phyloP scores from a whole-genome alignment of 1,140 invertebrate genomes.

The Drosophila orena region DNA sequence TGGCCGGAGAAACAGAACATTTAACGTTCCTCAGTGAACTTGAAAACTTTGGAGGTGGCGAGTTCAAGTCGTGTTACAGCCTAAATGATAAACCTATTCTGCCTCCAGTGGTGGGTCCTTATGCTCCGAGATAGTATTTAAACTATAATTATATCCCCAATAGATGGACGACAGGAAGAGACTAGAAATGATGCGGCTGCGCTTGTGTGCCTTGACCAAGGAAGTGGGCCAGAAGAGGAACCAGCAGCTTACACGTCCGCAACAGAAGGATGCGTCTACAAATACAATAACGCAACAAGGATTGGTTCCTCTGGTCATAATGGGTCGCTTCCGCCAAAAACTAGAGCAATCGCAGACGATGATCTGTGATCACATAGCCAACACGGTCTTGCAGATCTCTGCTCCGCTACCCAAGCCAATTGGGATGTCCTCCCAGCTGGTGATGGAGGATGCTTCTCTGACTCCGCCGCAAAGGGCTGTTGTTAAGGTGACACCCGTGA shows the following conservation, averaged over 20 bases:
- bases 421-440: background rate
- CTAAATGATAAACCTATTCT: conserved; percentile 42
- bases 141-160: background rate
- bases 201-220: conserved; percentile 23
- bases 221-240: conserved; percentile 4
- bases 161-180: conserved; percentile 52
- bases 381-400: conserved; percentile 13
- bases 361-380: conserved; percentile 53
- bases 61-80: conserved; percentile 30
- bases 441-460: conserved; percentile 4
- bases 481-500: background rate
- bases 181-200: conserved; percentile 46
- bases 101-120: conserved; percentile 47
- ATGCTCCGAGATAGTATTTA: background rate
- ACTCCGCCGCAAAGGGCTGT: conserved; percentile 17
- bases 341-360: conserved; percentile 43
- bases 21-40: background rate
- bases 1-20: conserved; percentile 23
- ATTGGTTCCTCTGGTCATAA: background rate
- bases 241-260: background rate
- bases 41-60: background rate
- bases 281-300: conserved; percentile 7
- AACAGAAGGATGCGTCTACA: conserved; percentile 22
- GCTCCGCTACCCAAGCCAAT: background rate
- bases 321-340: conserved; percentile 38